Evolutionary conservation across 2,113 vertebrate genomes (phyloP).

Genomic region (Parotia lawesii): DNA sequence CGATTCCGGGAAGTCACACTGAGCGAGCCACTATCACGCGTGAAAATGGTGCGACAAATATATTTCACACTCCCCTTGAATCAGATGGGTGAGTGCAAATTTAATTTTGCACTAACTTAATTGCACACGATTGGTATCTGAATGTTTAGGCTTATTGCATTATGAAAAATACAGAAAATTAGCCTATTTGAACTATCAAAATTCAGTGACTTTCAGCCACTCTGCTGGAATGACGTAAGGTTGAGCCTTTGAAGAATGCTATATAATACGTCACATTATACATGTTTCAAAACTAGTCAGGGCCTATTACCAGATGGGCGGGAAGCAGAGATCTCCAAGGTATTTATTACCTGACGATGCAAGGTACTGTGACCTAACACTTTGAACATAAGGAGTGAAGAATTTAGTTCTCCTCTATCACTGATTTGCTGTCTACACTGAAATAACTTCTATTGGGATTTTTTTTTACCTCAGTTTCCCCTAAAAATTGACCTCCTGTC

Average conservation of each 20-base stretch:
- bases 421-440: not conserved
- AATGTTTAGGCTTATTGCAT: not conserved
- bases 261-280: not conserved
- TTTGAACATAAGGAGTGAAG: not conserved
- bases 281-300: not conserved
- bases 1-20: not conserved
- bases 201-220: not conserved
- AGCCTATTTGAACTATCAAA: not conserved
- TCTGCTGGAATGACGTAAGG: not conserved
- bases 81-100: not conserved
- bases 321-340: not conserved
- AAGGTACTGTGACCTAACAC: not conserved
- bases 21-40: constrained; percentile 28
- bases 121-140: not conserved
- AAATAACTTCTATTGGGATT: not conserved
- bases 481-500: not conserved
- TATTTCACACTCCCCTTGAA: constrained; percentile 39
- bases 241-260: not conserved
- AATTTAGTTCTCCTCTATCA: not conserved
- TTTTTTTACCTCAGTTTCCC: not conserved
- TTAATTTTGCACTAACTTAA: constrained; percentile 25
- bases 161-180: not conserved
- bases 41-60: not conserved
- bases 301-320: not conserved
- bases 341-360: not conserved